Evolutionary conservation across 1,140 invertebrate species (phyloP), one percentile per base, ranked within the genome.

Genomic region (Euwallacea similis): DNA sequence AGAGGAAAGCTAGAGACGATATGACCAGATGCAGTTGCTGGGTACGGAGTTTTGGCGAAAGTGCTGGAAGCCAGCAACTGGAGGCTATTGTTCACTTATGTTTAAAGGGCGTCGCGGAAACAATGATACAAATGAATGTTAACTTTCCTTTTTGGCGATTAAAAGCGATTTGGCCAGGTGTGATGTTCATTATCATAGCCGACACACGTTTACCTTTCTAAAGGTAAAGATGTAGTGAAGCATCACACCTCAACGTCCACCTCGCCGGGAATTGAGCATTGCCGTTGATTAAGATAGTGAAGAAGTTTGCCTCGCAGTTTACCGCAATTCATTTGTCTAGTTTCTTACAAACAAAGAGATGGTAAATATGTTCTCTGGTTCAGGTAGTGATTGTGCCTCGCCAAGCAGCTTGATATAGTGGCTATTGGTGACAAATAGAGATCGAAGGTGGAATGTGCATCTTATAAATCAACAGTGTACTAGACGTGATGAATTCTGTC

Each of bases 401-500:
- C 54, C 54, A 56, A 60, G 2, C 41, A 41, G 16, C 41, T 33
- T 60, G 16, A 60, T 41, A 60, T 60, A 21, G 58, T 60, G 58
- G 58, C 10, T 60, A 42, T 42, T 60, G 10, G 9, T 42, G 16
- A 3, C 4, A 2, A 7, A 33, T 2, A 6, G 4, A 60, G 41
- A 41, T 41, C 16, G 58, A 9, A 60, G 21, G 42, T 60, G 58
- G 6, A 33, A 60, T 60, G 58, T 7, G 41, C 21, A 60, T 41
- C 58, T 21, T 2, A 4, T 60, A 60, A 60, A 60, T 60, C 21
- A 42, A 42, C 2, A 60, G 13, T 21, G 58, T 41, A 41, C 58
- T 42, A 60, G 41, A 60, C 41, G 2, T 6, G 58, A 21, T 42
- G 42, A 60, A 60, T 60, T 60, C 10, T 60, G 6, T 42, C 58